Percentiles rank a stretch among this genome's conserved stretches.
Evolutionary conservation across 2,797 vertebrate species (phyloP).

Genomic region (Tachyglossus aculeatus): DNA sequence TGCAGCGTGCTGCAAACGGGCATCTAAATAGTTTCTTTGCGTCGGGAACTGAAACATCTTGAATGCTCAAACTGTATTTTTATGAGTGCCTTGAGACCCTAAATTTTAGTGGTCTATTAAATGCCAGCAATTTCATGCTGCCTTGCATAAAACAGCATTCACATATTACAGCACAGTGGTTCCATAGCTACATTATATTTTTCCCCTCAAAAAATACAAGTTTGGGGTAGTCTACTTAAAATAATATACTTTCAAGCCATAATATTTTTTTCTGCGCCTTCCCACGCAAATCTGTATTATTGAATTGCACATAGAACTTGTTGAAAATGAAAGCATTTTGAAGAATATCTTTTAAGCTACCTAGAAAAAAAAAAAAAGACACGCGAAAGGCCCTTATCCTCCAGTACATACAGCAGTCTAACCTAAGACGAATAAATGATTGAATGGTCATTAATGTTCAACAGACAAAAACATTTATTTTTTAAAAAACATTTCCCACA

Average conservation of each 20-base stretch:
- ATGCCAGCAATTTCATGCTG: conserved; percentile 86
- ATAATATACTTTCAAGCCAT: conserved; percentile 56
- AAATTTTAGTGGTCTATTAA: conserved; percentile 88
- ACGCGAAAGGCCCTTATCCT: background rate
- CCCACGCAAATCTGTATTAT: conserved; percentile 21
- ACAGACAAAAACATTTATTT: background rate
- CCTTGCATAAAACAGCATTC: conserved; percentile 85
- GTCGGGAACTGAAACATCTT: conserved; percentile 77
- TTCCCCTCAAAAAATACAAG: conserved; percentile 66
- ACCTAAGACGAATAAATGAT: no score
- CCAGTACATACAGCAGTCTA: background rate
- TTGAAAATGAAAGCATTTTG: no score
- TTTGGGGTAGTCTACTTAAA: conserved; percentile 60
- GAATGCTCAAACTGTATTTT: conserved; percentile 87
- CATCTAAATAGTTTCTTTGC: conserved; percentile 82
- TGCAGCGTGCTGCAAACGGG: conserved; percentile 71
- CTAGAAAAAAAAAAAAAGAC: no score
- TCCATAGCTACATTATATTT: conserved; percentile 77
- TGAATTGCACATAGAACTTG: conserved; percentile 16
- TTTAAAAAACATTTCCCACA: conserved; percentile 8
- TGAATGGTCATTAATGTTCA: background rate
- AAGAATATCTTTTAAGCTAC: no score
- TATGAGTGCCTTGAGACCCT: conserved; percentile 81
- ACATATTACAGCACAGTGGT: conserved; percentile 74
- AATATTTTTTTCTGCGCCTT: conserved; percentile 53